Conservation (phyloP, 2,888 invertebrate genomes). For the Mycogona germanica region DNA sequence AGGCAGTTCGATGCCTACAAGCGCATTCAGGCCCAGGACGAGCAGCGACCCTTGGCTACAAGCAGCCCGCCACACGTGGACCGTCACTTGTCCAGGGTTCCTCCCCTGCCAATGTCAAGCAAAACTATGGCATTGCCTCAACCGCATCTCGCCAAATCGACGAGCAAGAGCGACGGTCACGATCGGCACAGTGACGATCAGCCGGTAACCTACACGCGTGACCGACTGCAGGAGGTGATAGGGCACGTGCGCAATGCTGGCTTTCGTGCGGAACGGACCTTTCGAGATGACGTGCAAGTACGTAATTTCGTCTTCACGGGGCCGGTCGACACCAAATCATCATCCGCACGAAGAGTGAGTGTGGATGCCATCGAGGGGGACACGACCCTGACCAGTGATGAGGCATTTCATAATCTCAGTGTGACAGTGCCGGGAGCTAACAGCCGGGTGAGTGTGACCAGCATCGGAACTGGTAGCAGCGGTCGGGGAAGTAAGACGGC, state of each 20-base stretch:
- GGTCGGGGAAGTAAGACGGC: slow-evolving; percentile 23
- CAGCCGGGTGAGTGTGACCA: slow-evolving; percentile 43
- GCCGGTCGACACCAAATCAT: background rate
- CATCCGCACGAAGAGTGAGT: background rate
- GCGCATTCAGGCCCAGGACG: slow-evolving; percentile 14
- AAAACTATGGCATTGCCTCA: background rate
- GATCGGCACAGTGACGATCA: slow-evolving; percentile 18
- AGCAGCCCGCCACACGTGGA: slow-evolving; percentile 29
- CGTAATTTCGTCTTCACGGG: slow-evolving; percentile 11
- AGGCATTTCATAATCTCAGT: slow-evolving; percentile 16
- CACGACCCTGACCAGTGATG: slow-evolving; percentile 16
- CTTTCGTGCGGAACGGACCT: slow-evolving; percentile 18
- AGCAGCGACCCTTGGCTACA: slow-evolving; percentile 40
- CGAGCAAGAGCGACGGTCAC: slow-evolving; percentile 15
- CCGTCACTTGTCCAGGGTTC: slow-evolving; percentile 33
- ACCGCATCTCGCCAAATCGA: slow-evolving; percentile 12
- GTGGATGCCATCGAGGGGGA: slow-evolving; percentile 14
- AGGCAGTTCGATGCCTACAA: slow-evolving; percentile 13
- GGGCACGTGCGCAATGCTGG: slow-evolving; percentile 27
- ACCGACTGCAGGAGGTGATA: slow-evolving; percentile 28
- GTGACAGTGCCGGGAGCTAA: slow-evolving; percentile 20
- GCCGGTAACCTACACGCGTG: slow-evolving; percentile 28
- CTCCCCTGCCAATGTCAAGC: slow-evolving; percentile 37
- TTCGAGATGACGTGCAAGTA: slow-evolving; percentile 24
- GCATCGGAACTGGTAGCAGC: slow-evolving; percentile 36